Percentiles rank a stretch among this genome's conserved stretches.
These are phyloP conservation scores for Coenonympha glycerion DNA, from an alignment of 2,888 invertebrate species.

Conservation along the genomic window DNA sequence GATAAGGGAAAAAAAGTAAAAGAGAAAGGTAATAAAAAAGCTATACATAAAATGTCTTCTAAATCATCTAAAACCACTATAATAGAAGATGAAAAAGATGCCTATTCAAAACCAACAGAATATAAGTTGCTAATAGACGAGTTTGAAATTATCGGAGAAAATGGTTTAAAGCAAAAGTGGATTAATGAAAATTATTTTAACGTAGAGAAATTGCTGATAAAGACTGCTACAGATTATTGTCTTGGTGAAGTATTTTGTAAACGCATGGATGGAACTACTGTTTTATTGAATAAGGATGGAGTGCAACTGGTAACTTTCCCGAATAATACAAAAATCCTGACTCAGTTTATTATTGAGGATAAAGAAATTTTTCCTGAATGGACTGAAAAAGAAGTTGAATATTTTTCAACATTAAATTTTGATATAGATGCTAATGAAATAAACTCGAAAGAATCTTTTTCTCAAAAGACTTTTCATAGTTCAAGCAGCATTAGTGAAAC, in stretches of 20 bases:
- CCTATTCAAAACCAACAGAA: conserved; percentile 30
- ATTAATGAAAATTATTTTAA: conserved; percentile 36
- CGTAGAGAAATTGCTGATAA: conserved; percentile 52
- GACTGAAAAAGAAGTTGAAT: conserved; percentile 54
- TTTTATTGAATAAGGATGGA: conserved; percentile 60
- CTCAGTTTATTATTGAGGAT: conserved; percentile 48
- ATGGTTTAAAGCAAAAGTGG: conserved; percentile 53
- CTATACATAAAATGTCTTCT: conserved; percentile 41
- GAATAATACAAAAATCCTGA: conserved; percentile 59
- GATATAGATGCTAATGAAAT: conserved; percentile 36
- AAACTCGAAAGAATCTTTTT: conserved; percentile 40
- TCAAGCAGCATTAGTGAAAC: conserved; percentile 29
- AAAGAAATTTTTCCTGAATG: conserved; percentile 61
- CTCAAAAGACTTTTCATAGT: conserved; percentile 41
- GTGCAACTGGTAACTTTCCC: conserved; percentile 56
- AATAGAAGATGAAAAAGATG: conserved; percentile 31
- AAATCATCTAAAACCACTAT: conserved; percentile 41
- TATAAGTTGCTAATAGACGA: conserved; percentile 53
- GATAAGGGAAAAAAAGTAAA: conserved; percentile 50
- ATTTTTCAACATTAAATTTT: conserved; percentile 40
- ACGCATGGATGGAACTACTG: conserved; percentile 61
- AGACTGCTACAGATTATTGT: conserved; percentile 62
- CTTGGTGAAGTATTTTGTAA: conserved; percentile 61
- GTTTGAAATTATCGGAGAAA: conserved; percentile 52
- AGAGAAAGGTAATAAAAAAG: conserved; percentile 40